Evolutionary conservation across 2,888 invertebrate genomes (phyloP).

Genomic region (Zeuzera pyrina): DNA sequence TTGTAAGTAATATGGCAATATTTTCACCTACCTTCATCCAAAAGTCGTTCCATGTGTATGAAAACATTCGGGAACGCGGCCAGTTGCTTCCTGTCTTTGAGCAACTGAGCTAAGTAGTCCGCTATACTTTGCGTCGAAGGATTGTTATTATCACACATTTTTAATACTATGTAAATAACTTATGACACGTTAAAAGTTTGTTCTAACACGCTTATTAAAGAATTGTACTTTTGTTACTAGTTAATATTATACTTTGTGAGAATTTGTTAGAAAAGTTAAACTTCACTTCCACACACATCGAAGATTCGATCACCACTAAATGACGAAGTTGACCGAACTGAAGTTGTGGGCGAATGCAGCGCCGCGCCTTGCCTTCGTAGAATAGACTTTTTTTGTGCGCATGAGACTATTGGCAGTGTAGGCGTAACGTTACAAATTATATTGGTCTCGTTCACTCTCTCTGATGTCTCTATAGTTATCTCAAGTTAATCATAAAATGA

Average conservation of each 20-base stretch:
- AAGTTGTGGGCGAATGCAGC: conserved; percentile 70
- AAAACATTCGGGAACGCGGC: conserved; percentile 99
- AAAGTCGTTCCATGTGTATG: conserved; percentile 97
- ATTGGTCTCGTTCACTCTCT: conserved; percentile 43
- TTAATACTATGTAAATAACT: conserved; percentile 56
- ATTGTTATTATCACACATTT: conserved; percentile 72
- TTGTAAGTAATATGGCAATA: conserved; percentile 39
- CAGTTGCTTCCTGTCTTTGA: conserved; percentile 99
- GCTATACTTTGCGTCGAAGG: conserved; percentile 96
- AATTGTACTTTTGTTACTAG: conserved; percentile 66
- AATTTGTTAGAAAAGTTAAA: conserved; percentile 70
- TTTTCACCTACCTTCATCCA: conserved; percentile 94
- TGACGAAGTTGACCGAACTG: conserved; percentile 68
- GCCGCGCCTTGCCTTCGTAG: conserved; percentile 62
- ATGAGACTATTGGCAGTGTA: conserved; percentile 64
- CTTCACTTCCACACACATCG: conserved; percentile 71
- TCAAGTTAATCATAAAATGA: conserved; percentile 28
- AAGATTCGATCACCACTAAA: conserved; percentile 69
- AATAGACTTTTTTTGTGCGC: conserved; percentile 64
- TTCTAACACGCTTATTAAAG: conserved; percentile 54
- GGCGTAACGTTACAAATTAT: conserved; percentile 61
- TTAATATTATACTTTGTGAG: conserved; percentile 69
- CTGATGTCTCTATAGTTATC: conserved; percentile 15
- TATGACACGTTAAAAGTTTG: conserved; percentile 60
- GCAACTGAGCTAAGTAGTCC: conserved; percentile 99